Evolutionary conservation across 1,140 invertebrate genomes (phyloP).

Genomic region (Drosophila parabipectinata): DNA sequence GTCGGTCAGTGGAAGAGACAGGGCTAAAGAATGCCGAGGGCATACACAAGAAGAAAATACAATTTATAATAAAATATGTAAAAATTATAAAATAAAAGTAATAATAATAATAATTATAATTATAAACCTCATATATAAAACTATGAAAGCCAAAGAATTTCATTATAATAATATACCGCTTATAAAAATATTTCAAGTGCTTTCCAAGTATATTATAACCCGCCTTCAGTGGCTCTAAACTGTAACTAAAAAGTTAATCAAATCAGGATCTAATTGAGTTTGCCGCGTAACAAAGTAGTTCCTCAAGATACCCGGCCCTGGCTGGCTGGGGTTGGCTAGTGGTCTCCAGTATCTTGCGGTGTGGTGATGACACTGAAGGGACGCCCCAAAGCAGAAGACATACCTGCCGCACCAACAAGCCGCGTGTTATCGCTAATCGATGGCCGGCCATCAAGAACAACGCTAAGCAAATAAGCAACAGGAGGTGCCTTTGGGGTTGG

Average conservation of each 20-base stretch:
- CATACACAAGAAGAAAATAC: not conserved
- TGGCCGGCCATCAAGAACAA: slow-evolving; percentile 66
- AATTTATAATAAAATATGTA: not conserved
- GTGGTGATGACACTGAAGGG: slow-evolving; percentile 46
- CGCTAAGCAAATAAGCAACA: slow-evolving; percentile 78
- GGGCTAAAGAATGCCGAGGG: slow-evolving; percentile 32
- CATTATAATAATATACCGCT: too few species aligned
- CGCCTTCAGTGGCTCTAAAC: too few species aligned
- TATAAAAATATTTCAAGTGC: too few species aligned
- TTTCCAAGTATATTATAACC: too few species aligned
- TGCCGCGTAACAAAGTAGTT: too few species aligned
- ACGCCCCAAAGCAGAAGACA: slow-evolving; percentile 13
- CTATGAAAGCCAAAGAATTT: too few species aligned
- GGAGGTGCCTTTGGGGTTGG: slow-evolving; percentile 54
- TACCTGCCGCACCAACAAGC: slow-evolving; percentile 11
- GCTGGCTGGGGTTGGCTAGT: not conserved
- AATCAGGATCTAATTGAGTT: too few species aligned
- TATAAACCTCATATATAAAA: too few species aligned
- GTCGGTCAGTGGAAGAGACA: slow-evolving; percentile 15
- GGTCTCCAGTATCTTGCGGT: not conserved
- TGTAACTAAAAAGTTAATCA: too few species aligned
- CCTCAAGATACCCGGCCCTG: too few species aligned
- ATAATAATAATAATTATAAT: not conserved
- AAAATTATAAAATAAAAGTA: not conserved
- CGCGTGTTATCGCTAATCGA: slow-evolving; percentile 76